Conservation (phyloP, 2,797 vertebrate genomes). For the Chiroxiphia lanceolata region DNA sequence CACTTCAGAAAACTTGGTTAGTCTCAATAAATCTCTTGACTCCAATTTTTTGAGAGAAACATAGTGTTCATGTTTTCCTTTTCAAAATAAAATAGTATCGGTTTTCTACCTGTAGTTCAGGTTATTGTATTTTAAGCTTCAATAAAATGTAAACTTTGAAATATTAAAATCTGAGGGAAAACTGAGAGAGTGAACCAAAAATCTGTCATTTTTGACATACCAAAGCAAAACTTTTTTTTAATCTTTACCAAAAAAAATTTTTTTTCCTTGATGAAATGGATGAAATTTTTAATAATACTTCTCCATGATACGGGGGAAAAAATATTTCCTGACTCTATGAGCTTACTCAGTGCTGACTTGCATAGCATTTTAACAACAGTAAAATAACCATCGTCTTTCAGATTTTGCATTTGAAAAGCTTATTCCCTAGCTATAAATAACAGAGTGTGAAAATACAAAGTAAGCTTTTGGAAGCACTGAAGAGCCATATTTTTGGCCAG, state of each 20-base stretch:
- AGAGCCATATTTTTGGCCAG: neutral
- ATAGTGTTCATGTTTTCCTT: neutral
- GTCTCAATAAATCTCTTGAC: neutral
- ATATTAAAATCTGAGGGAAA: neutral
- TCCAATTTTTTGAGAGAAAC: neutral
- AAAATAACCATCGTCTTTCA: slow-evolving; percentile 16
- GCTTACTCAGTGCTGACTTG: slow-evolving; percentile 16
- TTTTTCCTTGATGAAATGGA: neutral
- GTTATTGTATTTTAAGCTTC: neutral
- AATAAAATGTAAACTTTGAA: neutral
- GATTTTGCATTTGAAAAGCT: slow-evolving; percentile 37
- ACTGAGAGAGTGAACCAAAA: neutral
- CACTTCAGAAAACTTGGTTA: neutral
- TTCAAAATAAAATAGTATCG: neutral
- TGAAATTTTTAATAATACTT: neutral
- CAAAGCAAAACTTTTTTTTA: neutral
- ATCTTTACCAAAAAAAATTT: neutral
- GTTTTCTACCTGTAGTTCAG: neutral
- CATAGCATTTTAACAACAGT: slow-evolving; percentile 18
- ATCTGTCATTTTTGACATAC: neutral
- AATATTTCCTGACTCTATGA: neutral
- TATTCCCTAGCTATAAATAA: slow-evolving; percentile 32
- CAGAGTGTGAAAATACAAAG: neutral
- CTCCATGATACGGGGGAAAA: neutral
- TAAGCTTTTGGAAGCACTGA: slow-evolving; percentile 1